These are phyloP conservation scores for Dromas ardeola DNA, from an alignment of 2,113 vertebrate species.

Conservation along the genomic window DNA sequence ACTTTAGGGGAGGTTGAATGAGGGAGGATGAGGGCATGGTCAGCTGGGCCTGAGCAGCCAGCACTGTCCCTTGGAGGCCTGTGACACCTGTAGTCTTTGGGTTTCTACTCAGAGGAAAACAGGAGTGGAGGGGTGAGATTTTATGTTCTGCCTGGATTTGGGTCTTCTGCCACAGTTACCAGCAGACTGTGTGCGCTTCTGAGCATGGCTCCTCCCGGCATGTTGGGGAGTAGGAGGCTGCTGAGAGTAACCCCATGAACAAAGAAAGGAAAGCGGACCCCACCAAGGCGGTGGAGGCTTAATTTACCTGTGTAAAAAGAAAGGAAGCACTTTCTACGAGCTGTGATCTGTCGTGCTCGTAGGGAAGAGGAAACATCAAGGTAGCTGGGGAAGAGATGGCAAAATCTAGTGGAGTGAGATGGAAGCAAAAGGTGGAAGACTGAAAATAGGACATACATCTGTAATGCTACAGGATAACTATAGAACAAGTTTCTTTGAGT, in stretches of 20 bases:
- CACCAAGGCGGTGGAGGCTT: neutral
- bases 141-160: neutral
- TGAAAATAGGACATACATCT: neutral
- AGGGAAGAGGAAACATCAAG: neutral
- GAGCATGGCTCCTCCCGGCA: neutral
- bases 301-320: neutral
- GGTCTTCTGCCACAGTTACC: neutral
- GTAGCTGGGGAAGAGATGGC: neutral
- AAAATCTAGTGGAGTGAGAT: neutral
- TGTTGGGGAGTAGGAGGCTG: neutral
- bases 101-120: neutral
- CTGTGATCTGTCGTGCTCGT: neutral
- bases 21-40: neutral
- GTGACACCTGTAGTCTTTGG: neutral
- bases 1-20: neutral
- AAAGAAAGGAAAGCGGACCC: neutral
- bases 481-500: neutral
- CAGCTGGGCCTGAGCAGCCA: neutral
- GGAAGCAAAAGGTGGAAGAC: neutral
- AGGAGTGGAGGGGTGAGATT: neutral
- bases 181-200: neutral
- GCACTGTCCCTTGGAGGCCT: neutral
- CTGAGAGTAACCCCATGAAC: neutral
- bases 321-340: neutral
- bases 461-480: neutral